Base-by-base conservation (phyloP, 1,140 invertebrate genomes). In the Drosophila orena region DNA sequence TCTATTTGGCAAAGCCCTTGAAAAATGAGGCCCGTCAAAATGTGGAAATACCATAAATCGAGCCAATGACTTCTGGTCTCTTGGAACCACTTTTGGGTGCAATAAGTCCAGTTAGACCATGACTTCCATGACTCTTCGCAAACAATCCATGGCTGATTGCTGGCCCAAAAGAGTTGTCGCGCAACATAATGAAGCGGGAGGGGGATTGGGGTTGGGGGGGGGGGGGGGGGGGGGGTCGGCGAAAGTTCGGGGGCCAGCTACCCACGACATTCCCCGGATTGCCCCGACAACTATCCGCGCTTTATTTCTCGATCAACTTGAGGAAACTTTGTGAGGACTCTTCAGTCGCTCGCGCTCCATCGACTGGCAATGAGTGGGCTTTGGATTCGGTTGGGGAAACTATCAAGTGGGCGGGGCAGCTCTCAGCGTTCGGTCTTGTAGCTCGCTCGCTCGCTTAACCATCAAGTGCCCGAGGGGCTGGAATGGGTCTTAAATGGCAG, bases 281-380 rank as follows among this genome's bases (percentile, higher is more conserved):
- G 8, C 6, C 10, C 12, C 27, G 27, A 11, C 24, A 14, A n/a
- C 50, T 22, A 61, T 30, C 11, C 17, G 14, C 44, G 24, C 59
- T 72, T 74, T 73, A 74, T 74, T 72, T 73, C 72, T 62, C 68
- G 71, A 73, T 74, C 71, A 74, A 73, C 71, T 74, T 53, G 69
- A 74, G 52, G 37, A 74, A 73, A 62, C 44, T 72, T 61, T 59
- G 49, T 1, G 69, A 71, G 50, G 70, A 38, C 71, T 54, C 56
- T 74, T 44, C 44, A 47, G 52, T 43, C 44, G 69, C 58, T 64
- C 52, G 59, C 70, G 72, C 72, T 75, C 47, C 72, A 75, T 75
- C 70, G 72, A 75, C 69, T 74, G 42, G 57, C 57, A 49, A 54
- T 72, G 71, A 72, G 57, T 72, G 66, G 70, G 61, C 47, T 44